Conservation (phyloP, 2,888 invertebrate genomes). For the Lasioglossum leucozonium region DNA sequence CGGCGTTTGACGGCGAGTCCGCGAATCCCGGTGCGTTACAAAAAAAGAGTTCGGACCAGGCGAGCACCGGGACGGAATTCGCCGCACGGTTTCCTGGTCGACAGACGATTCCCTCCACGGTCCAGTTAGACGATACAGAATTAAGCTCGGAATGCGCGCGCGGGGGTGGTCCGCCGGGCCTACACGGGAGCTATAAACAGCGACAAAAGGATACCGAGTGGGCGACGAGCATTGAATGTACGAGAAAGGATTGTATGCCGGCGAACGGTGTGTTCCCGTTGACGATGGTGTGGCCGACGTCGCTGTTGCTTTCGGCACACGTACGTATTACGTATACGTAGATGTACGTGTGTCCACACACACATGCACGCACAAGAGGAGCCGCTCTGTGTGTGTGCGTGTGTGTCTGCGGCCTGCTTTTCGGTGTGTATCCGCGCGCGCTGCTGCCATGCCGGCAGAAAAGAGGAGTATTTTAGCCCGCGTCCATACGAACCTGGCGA, state of each 20-base stretch:
- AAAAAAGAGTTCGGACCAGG: constrained; percentile 43
- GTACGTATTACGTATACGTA: constrained; percentile 28
- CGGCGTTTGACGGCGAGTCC: constrained; percentile 12
- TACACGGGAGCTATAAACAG: constrained; percentile 67
- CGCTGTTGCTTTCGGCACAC: constrained; percentile 59
- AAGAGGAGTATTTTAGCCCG: constrained; percentile 71
- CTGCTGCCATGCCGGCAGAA: constrained; percentile 43
- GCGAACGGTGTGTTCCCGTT: constrained; percentile 44
- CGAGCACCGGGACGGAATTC: constrained; percentile 34
- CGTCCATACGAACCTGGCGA: constrained; percentile 69
- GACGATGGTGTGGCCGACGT: constrained; percentile 58
- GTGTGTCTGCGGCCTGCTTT: constrained; percentile 53
- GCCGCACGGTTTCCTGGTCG: constrained; percentile 51
- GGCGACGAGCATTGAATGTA: constrained; percentile 68
- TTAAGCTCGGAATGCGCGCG: constrained; percentile 59
- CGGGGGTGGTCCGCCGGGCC: constrained; percentile 47
- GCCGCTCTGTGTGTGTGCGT: no score
- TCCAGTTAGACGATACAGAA: constrained; percentile 65
- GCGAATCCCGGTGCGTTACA: constrained; percentile 31
- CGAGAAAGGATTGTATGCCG: constrained; percentile 71
- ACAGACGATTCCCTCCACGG: constrained; percentile 60
- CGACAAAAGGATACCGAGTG: constrained; percentile 71
- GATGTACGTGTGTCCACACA: not conserved
- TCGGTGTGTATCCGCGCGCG: constrained; percentile 45
- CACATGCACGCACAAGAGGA: not conserved